Percentiles rank a stretch among this genome's conserved stretches.
phyloP scores from a whole-genome alignment of 2,113 vertebrate genomes.

The Limnothrissa miodon region DNA sequence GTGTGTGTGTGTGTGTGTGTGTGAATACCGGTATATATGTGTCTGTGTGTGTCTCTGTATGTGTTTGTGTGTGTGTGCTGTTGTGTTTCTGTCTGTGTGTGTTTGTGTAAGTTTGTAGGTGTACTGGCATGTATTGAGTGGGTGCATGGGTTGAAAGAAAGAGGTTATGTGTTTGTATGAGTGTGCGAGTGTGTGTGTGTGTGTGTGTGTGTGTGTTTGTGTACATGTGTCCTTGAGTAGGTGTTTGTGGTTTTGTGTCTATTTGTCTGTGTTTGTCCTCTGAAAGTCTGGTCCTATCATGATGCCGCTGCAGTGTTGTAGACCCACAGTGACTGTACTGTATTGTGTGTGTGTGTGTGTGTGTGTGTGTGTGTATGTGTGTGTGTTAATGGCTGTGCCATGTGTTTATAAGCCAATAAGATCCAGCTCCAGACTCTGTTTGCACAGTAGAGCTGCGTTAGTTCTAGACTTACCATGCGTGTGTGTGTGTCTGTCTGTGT shows the following conservation, averaged over 20 bases:
- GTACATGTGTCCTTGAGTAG: background rate
- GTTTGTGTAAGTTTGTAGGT: background rate
- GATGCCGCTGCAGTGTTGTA: background rate
- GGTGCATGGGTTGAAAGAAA: background rate
- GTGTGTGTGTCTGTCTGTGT: background rate
- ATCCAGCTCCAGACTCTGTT: background rate
- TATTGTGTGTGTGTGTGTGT: too few relatives aligned
- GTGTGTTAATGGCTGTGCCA: background rate
- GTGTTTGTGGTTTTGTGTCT: background rate
- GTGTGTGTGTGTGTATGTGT: too few relatives aligned
- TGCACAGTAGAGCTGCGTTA: background rate
- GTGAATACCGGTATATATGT: too few relatives aligned
- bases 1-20: background rate
- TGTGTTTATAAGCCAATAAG: conserved; percentile 13
- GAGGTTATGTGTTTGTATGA: background rate
- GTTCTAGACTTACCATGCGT: background rate
- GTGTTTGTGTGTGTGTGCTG: background rate
- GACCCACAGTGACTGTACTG: background rate
- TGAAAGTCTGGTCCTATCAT: background rate
- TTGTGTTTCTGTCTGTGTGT: background rate
- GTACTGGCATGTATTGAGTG: background rate
- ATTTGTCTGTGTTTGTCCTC: background rate
- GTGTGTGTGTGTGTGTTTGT: background rate
- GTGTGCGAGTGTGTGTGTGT: background rate
- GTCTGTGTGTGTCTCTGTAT: background rate